Percentiles rank a stretch among this genome's conserved stretches.
These are phyloP conservation scores for Drosophila mettleri DNA, from an alignment of 2,888 invertebrate species.

Conservation along the genomic window DNA sequence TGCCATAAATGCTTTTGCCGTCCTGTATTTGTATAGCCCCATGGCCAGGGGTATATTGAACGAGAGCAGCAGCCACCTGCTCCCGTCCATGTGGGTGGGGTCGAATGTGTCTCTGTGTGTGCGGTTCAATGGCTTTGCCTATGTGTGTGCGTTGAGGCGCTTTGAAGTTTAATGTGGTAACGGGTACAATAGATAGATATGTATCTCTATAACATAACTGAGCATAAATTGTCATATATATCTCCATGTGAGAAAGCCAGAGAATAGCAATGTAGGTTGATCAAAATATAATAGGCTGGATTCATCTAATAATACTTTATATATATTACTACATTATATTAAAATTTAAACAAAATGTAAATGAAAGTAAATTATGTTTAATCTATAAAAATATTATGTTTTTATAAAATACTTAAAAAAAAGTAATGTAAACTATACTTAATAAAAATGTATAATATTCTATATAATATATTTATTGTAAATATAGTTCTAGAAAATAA, in stretches of 20 bases:
- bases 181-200: neutral
- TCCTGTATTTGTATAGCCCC: constrained; percentile 53
- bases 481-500: too few species aligned
- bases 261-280: neutral
- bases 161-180: constrained; percentile 23
- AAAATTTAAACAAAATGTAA: neutral
- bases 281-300: too few species aligned
- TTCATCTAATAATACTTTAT: too few species aligned
- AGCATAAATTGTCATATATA: too few species aligned
- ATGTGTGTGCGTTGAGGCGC: constrained; percentile 12
- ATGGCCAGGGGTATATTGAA: neutral
- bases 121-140: constrained; percentile 37
- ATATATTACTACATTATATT: neutral
- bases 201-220: constrained; percentile 1
- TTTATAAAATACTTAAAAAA: too few species aligned
- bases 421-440: too few species aligned
- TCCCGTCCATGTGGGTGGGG: neutral
- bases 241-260: too few species aligned
- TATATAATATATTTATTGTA: too few species aligned
- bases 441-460: too few species aligned
- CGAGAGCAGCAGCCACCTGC: constrained; percentile 19
- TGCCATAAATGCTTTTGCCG: constrained; percentile 66
- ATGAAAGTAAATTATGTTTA: too few species aligned
- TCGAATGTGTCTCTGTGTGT: constrained; percentile 4
- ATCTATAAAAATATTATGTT: too few species aligned